phyloP scores from a whole-genome alignment of 23 tunicate species.

The Styela plicata region DNA sequence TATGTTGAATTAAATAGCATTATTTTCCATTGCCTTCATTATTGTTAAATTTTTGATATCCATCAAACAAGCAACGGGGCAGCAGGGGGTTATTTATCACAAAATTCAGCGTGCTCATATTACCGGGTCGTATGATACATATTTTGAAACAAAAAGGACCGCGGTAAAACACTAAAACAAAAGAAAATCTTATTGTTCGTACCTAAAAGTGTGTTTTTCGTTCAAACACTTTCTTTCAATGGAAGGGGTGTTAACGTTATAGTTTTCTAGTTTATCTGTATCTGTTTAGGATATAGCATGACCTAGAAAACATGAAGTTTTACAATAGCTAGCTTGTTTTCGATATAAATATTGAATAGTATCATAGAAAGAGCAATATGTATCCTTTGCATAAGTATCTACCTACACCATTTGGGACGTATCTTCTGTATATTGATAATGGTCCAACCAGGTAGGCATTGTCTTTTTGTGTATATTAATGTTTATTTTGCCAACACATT shows the following conservation, averaged over 20 bases:
- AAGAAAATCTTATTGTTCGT: not conserved
- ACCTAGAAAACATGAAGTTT: conserved; percentile 1
- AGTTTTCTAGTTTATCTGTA: not conserved
- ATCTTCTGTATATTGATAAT: conserved; percentile 67
- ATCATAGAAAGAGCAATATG: conserved; percentile 35
- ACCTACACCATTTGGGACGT: conserved; percentile 81
- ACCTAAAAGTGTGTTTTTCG: not conserved
- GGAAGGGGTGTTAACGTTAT: not conserved
- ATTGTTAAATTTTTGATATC: too few relatives aligned
- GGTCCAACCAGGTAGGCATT: conserved; percentile 43
- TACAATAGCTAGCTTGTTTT: conserved; percentile 21
- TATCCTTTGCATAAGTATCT: conserved; percentile 81
- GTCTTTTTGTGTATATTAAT: not conserved
- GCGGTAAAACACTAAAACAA: not conserved
- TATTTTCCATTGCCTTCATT: too few relatives aligned
- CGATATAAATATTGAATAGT: not conserved
- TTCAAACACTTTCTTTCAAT: not conserved
- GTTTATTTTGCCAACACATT: conserved; percentile 15
- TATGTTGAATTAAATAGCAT: too few relatives aligned
- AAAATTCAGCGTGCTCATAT: not conserved
- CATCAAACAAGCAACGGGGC: too few relatives aligned
- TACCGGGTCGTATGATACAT: not conserved
- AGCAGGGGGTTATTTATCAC: not conserved
- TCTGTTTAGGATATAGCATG: not conserved
- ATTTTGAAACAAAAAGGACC: not conserved